A percentile compares a stretch with the other conserved stretches of the same genome.
Conservation (phyloP, 2,797 vertebrate genomes). For the Arctocebus calabarensis region DNA sequence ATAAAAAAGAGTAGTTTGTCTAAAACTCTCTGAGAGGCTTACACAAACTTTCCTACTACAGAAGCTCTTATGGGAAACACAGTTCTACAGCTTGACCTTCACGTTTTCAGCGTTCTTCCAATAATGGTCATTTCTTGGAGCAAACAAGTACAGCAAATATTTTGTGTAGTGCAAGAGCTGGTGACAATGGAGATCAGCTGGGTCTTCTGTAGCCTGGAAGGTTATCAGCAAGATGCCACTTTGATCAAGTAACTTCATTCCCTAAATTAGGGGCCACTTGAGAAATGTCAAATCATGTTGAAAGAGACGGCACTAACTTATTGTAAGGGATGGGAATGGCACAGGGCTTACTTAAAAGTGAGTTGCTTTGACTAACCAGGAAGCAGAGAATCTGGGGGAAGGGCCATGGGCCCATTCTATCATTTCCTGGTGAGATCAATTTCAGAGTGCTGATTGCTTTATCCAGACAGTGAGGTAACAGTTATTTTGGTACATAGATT, state of each 20-base stretch:
- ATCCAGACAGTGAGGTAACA: neutral
- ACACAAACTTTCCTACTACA: conserved; percentile 36
- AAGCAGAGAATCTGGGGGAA: neutral
- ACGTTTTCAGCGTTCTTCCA: conserved; percentile 54
- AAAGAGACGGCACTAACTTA: conserved; percentile 17
- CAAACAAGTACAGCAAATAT: conserved; percentile 54
- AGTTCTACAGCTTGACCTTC: conserved; percentile 55
- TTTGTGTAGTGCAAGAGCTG: neutral
- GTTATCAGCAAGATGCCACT: conserved; percentile 53
- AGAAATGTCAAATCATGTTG: conserved; percentile 61
- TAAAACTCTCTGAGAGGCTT: conserved; percentile 58
- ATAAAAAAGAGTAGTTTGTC: conserved; percentile 53
- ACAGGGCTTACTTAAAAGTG: neutral
- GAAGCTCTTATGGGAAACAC: conserved; percentile 29
- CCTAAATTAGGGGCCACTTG: neutral
- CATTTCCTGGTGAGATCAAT: neutral
- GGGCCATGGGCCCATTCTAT: neutral
- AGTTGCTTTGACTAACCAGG: conserved; percentile 22
- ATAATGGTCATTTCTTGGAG: conserved; percentile 64
- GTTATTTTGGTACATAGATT: neutral
- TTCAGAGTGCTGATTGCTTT: neutral
- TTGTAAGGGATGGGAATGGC: neutral
- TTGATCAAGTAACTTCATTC: conserved; percentile 55
- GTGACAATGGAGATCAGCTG: conserved; percentile 26
- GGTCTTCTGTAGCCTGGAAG: neutral